Percentiles rank a stretch among this genome's conserved stretches.
phyloP scores from a whole-genome alignment of 2,113 vertebrate species.

The Melanostigma gelatinosum region DNA sequence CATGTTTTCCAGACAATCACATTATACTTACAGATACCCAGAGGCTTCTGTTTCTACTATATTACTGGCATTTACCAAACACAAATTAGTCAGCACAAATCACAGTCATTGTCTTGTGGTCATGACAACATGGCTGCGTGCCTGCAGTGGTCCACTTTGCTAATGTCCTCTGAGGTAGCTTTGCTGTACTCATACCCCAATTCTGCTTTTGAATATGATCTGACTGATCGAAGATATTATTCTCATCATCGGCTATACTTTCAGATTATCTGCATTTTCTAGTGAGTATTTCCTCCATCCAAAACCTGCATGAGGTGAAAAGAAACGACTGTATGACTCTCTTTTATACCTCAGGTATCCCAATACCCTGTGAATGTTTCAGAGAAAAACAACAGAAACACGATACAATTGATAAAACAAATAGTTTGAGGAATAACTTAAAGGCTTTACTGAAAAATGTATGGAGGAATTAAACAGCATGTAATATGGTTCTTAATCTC shows the following conservation, averaged over 20 bases:
- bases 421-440: neutral
- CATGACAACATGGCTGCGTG: neutral
- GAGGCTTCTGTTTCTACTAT: neutral
- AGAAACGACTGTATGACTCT: neutral
- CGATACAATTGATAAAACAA: neutral
- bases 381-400: neutral
- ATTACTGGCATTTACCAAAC: neutral
- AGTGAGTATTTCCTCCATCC: neutral
- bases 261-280: neutral
- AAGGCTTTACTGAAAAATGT: constrained; percentile 15
- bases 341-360: neutral
- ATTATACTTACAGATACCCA: neutral
- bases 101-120: constrained; percentile 18
- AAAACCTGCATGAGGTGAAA: neutral
- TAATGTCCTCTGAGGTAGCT: neutral
- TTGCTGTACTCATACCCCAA: neutral
- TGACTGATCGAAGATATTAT: neutral
- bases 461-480: constrained; percentile 18
- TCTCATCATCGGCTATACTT: constrained; percentile 3
- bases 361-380: neutral
- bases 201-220: constrained; percentile 4
- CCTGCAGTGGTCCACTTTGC: neutral
- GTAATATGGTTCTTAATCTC: neutral
- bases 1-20: neutral
- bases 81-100: constrained; percentile 24